Evolutionary conservation across 2,113 vertebrate genomes (phyloP).

Genomic region (Clupea harengus): DNA sequence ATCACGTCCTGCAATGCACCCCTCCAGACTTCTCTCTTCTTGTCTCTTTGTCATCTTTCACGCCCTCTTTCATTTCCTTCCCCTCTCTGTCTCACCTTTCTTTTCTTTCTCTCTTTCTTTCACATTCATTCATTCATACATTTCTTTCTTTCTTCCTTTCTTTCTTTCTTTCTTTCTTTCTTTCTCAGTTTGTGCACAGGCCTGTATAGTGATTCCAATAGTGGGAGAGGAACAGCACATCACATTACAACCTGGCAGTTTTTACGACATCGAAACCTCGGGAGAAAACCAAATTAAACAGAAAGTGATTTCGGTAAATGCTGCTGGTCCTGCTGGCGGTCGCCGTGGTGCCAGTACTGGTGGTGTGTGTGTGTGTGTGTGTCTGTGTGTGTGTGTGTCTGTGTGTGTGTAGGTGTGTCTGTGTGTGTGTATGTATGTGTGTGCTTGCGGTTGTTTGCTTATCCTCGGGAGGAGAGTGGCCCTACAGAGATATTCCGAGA

Average conservation of each 20-base stretch:
- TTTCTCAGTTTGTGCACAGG: background rate
- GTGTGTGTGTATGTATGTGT: too few relatives aligned
- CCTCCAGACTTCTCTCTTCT: background rate
- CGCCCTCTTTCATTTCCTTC: slow-evolving; percentile 6
- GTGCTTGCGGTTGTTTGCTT: too few relatives aligned
- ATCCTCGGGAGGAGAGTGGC: too few relatives aligned
- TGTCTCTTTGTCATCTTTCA: slow-evolving; percentile 13
- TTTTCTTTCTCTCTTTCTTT: slow-evolving; percentile 22
- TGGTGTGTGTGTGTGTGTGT: too few relatives aligned
- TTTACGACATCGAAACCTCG: background rate
- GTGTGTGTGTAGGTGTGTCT: too few relatives aligned
- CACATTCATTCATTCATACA: background rate
- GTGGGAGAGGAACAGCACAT: background rate
- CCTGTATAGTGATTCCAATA: background rate
- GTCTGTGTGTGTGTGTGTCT: too few relatives aligned
- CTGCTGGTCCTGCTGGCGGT: background rate
- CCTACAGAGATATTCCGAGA: too few relatives aligned
- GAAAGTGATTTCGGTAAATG: background rate
- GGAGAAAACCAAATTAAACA: background rate
- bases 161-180: background rate
- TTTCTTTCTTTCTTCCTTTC: background rate
- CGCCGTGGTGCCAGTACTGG: too few relatives aligned
- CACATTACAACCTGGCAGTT: background rate
- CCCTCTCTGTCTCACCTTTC: too few relatives aligned
- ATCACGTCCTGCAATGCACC: background rate